Base-by-base conservation (phyloP, 2,888 invertebrate species). In the Hartigia nigra region DNA sequence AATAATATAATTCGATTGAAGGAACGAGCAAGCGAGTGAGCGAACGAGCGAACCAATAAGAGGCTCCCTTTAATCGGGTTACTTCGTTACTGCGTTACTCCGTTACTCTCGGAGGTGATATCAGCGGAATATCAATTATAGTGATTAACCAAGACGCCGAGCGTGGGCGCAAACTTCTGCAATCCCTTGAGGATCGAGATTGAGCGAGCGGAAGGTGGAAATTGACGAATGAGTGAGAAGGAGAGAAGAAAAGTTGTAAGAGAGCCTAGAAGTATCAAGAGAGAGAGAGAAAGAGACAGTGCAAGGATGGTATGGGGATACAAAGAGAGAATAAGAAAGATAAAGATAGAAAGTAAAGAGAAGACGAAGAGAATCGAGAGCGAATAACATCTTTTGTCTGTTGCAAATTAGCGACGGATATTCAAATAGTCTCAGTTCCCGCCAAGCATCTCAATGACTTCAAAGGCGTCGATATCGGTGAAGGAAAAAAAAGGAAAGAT, bases 71-170 rank as follows among this genome's bases (percentile, higher is more conserved):
- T 87, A 89, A 90, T 90, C 86, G 85, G 80, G 85, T 91, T 91
- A 89, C 86, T 88, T 90, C 90, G 87, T 91, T 91, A 90, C 88
- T 86, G 84, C 82, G 87, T 90, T 91, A 89, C 89, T 88, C 89
- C 88, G 89, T 91, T 90, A 90, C 88, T 85, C 87, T 85, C 84
- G 82, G 84, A 84, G 90, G 90, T 90, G 91, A 90, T 91, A 91
- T 91, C 91, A 89, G 86, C 87, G 90, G 91, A 91, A 91, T 91
- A 91, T 91, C 91, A 91, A 91, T 91, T 91, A 91, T 91, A 90
- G 90, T 91, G 91, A 91, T 91, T 91, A 91, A 90, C 91, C 87
- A 87, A 90, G 91, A 91, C 90, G 90, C 85, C 83, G 84, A 84
- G 75, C 80, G 76, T 84, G 80, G 76, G 77, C 81, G 81, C 83